phyloP scores from a whole-genome alignment of 30 jellyfish, hydroid and myxozoan species.

The Euphysa ruthae region DNA sequence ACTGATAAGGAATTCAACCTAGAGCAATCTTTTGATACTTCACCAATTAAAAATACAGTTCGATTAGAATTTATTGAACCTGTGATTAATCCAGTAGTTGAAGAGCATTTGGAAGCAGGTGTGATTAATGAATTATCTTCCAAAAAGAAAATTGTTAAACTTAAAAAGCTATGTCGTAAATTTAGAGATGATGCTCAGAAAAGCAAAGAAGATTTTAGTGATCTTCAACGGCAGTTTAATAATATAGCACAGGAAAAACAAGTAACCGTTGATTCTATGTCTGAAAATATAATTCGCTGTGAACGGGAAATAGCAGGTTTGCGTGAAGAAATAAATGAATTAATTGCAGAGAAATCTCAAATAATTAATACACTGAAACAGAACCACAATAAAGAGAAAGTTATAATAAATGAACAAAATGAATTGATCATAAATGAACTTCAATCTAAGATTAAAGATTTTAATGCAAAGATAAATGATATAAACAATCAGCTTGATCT shows the following conservation, averaged over 20 bases:
- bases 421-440: neutral
- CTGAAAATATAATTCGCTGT: neutral
- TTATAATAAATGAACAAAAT: neutral
- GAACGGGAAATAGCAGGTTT: conserved; percentile 3
- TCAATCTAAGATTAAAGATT: neutral
- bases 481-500: neutral
- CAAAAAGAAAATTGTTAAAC: neutral
- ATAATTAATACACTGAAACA: neutral
- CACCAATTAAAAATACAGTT: conserved; percentile 23
- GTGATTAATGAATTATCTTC: neutral
- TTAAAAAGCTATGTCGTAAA: conserved; percentile 22
- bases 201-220: neutral
- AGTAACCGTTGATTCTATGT: neutral
- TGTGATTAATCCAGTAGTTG: neutral
- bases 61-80: conserved; percentile 22
- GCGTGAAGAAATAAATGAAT: conserved; percentile 36
- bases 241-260: neutral
- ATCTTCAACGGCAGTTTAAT: neutral
- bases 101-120: neutral
- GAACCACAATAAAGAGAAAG: neutral
- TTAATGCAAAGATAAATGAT: neutral
- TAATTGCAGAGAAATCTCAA: conserved; percentile 20
- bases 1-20: conserved; percentile 1
- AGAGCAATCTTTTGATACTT: conserved; percentile 29
- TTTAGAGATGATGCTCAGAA: conserved; percentile 21